phyloP scores from a whole-genome alignment of 2,797 vertebrate genomes.

The Nannoperca obscura region DNA sequence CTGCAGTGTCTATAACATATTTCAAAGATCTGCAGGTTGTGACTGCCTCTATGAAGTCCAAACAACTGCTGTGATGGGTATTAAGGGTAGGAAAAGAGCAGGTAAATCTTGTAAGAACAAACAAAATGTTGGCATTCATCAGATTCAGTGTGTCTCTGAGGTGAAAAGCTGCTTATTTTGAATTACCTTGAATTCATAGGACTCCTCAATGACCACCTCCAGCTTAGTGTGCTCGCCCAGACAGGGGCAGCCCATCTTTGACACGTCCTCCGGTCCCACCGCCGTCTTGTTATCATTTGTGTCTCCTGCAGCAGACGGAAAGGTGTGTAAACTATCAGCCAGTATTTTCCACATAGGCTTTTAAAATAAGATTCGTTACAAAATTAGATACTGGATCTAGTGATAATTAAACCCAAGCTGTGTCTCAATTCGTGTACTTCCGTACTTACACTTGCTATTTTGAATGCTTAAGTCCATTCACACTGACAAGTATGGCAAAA shows the following conservation, averaged over 20 bases:
- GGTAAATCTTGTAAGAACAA: slow-evolving; percentile 5
- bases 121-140: slow-evolving; percentile 20
- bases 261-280: slow-evolving; percentile 81
- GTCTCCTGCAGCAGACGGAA: slow-evolving; percentile 79
- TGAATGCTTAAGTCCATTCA: too few relatives aligned
- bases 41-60: background rate
- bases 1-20: background rate
- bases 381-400: background rate
- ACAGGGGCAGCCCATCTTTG: slow-evolving; percentile 88
- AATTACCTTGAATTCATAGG: slow-evolving; percentile 91
- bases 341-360: background rate
- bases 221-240: slow-evolving; percentile 89
- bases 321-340: slow-evolving; percentile 19
- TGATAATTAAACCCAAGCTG: background rate
- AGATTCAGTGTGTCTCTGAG: background rate
- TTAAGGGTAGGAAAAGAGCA: background rate
- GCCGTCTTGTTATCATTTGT: slow-evolving; percentile 88
- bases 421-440: too few relatives aligned
- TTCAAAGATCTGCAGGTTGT: slow-evolving; percentile 3
- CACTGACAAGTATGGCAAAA: too few relatives aligned
- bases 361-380: background rate
- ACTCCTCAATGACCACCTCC: slow-evolving; percentile 91
- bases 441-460: too few relatives aligned
- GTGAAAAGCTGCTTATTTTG: slow-evolving; percentile 1
- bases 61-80: background rate